A percentile compares a stretch with the other conserved stretches of the same genome.
These are phyloP conservation scores for Zootermopsis nevadensis DNA, from an alignment of 2,888 invertebrate genomes.

Conservation along the genomic window DNA sequence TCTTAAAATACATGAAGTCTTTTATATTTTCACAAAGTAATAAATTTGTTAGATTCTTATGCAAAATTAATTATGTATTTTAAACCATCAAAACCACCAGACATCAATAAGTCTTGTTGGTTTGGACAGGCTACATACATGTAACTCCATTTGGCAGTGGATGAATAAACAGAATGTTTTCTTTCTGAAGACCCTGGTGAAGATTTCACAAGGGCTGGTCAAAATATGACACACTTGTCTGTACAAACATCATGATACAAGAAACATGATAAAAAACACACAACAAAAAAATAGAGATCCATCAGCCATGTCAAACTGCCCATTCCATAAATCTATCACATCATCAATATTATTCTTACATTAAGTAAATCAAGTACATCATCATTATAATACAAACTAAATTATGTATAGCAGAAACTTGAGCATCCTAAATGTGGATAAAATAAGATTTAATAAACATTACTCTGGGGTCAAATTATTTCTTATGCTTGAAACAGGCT, in stretches of 20 bases:
- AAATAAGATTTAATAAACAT: no score
- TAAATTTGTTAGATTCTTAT: conserved; percentile 22
- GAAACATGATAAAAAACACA: not conserved
- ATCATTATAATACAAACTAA: no score
- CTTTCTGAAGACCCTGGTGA: conserved; percentile 20
- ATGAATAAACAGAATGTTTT: conserved; percentile 14
- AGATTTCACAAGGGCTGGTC: not conserved
- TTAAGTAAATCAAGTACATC: no score
- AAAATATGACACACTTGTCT: conserved; percentile 7
- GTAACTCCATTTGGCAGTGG: conserved; percentile 17
- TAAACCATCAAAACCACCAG: conserved; percentile 1
- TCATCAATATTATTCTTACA: not conserved
- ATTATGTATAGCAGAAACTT: no score
- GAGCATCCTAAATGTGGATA: no score
- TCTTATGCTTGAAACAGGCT: no score
- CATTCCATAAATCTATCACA: not conserved
- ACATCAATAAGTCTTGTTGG: conserved; percentile 4
- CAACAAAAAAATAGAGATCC: conserved; percentile 12
- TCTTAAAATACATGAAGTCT: conserved; percentile 23
- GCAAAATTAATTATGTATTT: not conserved
- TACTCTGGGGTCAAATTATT: no score
- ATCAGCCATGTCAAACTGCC: not conserved
- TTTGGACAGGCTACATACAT: conserved; percentile 15
- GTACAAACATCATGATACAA: conserved; percentile 11
- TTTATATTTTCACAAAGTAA: conserved; percentile 32